Conservation (phyloP, 1,140 invertebrate genomes). For the Heliconius eleuchia region DNA sequence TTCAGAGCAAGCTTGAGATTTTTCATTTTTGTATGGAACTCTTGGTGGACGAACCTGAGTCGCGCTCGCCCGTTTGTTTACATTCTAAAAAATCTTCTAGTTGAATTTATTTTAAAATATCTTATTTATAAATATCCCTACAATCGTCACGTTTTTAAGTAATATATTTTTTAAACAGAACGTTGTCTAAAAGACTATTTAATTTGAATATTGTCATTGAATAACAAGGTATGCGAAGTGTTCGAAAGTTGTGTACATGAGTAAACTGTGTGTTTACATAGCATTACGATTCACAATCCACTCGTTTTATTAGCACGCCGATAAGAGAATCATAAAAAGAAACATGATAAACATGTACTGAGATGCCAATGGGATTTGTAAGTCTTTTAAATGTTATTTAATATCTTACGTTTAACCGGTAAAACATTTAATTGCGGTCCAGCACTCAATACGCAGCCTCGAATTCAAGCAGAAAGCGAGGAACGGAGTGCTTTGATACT, state of each 20-base stretch:
- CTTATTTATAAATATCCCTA: too few species aligned
- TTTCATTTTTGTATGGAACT: too few species aligned
- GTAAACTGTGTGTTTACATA: slow-evolving; percentile 4
- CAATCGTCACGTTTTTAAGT: too few species aligned
- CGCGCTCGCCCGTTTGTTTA: too few species aligned
- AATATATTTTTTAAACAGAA: neutral
- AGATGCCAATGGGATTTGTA: neutral
- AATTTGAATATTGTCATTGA: neutral
- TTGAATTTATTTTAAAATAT: too few species aligned
- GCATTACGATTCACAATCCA: slow-evolving; percentile 2
- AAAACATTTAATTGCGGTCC: too few species aligned
- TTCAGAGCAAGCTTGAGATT: too few species aligned
- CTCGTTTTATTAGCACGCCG: neutral
- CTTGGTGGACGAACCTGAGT: too few species aligned
- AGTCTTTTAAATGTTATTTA: neutral
- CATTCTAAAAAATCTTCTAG: too few species aligned
- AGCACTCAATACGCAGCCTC: too few species aligned
- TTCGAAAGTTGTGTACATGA: neutral
- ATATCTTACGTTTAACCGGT: neutral
- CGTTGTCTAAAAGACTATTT: neutral
- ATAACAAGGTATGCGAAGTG: neutral
- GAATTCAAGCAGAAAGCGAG: too few species aligned
- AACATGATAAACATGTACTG: neutral
- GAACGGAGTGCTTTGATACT: too few species aligned
- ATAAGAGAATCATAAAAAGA: slow-evolving; percentile 2